phyloP scores from a whole-genome alignment of 2,888 invertebrate genomes.

The Parthenolecanium corni region DNA sequence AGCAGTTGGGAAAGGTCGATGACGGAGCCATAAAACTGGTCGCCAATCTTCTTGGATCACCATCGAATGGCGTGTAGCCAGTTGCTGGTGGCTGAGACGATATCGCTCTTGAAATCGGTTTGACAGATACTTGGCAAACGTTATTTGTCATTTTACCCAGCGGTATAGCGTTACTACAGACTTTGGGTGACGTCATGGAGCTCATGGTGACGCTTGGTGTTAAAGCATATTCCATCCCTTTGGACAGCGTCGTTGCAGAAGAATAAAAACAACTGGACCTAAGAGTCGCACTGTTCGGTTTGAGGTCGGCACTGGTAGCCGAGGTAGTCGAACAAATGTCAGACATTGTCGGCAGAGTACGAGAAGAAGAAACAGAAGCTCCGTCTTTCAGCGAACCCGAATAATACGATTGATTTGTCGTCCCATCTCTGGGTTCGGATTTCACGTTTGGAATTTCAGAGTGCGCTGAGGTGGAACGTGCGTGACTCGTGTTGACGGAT shows the following conservation, averaged over 20 bases:
- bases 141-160: too few species aligned
- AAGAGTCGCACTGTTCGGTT: too few species aligned
- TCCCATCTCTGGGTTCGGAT: slow-evolving; percentile 5
- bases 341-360: neutral
- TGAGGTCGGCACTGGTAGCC: too few species aligned
- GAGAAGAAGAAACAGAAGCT: neutral
- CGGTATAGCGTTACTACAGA: too few species aligned
- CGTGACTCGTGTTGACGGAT: neutral
- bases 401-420: neutral
- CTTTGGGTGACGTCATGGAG: neutral
- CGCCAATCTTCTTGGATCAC: too few species aligned
- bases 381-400: neutral
- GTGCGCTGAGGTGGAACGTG: neutral
- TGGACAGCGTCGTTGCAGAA: neutral
- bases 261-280: neutral
- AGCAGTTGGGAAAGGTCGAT: too few species aligned
- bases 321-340: too few species aligned
- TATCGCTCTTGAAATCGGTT: too few species aligned
- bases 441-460: neutral
- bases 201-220: slow-evolving; percentile 5
- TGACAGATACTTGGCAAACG: too few species aligned
- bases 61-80: too few species aligned
- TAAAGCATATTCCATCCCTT: slow-evolving; percentile 1
- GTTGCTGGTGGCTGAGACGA: too few species aligned
- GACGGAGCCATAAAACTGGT: too few species aligned